phyloP scores from a whole-genome alignment of 2,888 invertebrate species.

The Idaea straminata region DNA sequence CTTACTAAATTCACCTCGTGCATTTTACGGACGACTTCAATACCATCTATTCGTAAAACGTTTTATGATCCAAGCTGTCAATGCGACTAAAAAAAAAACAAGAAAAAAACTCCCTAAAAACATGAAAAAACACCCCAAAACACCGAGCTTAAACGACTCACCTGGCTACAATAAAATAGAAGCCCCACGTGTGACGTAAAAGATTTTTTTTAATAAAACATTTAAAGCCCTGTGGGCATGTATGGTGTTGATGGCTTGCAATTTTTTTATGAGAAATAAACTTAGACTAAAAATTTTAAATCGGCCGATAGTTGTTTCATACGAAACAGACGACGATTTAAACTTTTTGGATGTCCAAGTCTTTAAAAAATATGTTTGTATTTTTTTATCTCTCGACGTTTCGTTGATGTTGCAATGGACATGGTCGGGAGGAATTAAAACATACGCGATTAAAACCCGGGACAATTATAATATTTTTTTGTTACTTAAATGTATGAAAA shows the following conservation, averaged over 20 bases:
- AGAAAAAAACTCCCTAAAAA: not conserved
- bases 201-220: not conserved
- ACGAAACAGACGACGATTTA: too few species aligned
- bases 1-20: not conserved
- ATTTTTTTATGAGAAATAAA: not conserved
- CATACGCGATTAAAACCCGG: too few species aligned
- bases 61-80: not conserved
- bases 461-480: too few species aligned
- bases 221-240: not conserved
- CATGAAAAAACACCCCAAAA: not conserved
- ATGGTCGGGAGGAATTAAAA: too few species aligned
- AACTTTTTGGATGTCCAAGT: too few species aligned
- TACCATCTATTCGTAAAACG: not conserved
- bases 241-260: not conserved
- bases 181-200: not conserved
- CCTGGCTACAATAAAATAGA: not conserved
- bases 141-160: not conserved
- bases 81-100: not conserved
- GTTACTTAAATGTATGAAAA: too few species aligned
- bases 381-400: too few species aligned
- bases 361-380: too few species aligned
- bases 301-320: too few species aligned
- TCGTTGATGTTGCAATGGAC: too few species aligned
- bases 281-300: not conserved
- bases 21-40: not conserved